A percentile compares a stretch with the other conserved stretches of the same genome.
These are phyloP conservation scores for Mystacides longicornis DNA, from an alignment of 2,888 invertebrate species.

Conservation along the genomic window DNA sequence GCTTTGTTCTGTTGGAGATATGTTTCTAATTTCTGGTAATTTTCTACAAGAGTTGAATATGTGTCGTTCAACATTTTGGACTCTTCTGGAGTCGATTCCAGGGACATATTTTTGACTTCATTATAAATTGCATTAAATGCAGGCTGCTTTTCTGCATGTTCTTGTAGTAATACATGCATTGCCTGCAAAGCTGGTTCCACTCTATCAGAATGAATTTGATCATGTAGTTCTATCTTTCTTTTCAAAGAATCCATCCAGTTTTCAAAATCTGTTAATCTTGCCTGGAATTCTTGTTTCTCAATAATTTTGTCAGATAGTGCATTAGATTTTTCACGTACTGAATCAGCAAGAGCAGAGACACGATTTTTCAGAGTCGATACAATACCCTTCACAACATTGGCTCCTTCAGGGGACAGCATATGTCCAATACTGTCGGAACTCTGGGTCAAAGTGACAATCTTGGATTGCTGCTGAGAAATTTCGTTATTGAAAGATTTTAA, in stretches of 20 bases:
- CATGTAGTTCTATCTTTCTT: slow-evolving; percentile 65
- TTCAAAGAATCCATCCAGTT: slow-evolving; percentile 73
- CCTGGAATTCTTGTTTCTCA: slow-evolving; percentile 75
- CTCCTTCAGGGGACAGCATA: slow-evolving; percentile 71
- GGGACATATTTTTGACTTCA: slow-evolving; percentile 72
- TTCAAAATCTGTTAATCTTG: slow-evolving; percentile 68
- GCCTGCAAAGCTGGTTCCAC: slow-evolving; percentile 72
- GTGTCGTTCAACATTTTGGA: slow-evolving; percentile 64
- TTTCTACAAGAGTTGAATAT: slow-evolving; percentile 66
- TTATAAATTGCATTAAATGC: slow-evolving; percentile 71
- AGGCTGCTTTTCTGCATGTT: slow-evolving; percentile 77
- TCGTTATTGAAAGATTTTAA: slow-evolving; percentile 78
- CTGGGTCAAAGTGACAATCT: slow-evolving; percentile 71
- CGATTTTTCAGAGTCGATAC: slow-evolving; percentile 68
- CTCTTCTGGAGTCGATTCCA: slow-evolving; percentile 66
- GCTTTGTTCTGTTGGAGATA: slow-evolving; percentile 67
- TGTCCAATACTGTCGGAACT: slow-evolving; percentile 73
- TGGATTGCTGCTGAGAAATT: slow-evolving; percentile 78
- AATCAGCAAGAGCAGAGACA: slow-evolving; percentile 68
- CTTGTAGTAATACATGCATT: slow-evolving; percentile 73
- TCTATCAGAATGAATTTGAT: slow-evolving; percentile 74
- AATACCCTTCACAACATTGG: slow-evolving; percentile 60
- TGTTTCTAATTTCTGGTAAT: slow-evolving; percentile 70
- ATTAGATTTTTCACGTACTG: slow-evolving; percentile 68
- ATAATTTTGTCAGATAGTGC: slow-evolving; percentile 74